Conservation (phyloP, 2,797 vertebrate genomes). For the Myotis findleyi region DNA sequence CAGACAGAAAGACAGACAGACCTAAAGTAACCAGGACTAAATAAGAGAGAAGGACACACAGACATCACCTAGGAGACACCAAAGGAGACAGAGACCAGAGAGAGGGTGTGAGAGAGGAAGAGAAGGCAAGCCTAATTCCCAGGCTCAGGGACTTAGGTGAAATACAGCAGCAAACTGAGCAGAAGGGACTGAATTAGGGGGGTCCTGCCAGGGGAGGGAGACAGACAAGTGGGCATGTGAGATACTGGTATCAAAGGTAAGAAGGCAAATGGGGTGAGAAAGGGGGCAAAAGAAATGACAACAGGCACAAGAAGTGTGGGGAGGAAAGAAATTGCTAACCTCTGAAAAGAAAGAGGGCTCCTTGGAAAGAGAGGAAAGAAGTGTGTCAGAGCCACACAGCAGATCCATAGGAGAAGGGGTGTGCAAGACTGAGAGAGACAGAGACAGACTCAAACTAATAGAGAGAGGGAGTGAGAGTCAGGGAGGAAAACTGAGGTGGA, state of each 20-base stretch:
- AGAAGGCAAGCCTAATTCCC: neutral
- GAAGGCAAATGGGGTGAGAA: neutral
- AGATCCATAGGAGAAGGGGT: neutral
- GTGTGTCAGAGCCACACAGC: neutral
- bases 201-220: neutral
- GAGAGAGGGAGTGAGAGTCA: neutral
- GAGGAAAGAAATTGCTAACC: neutral
- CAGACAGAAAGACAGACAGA: neutral
- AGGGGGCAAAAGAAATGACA: neutral
- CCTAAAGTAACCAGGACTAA: neutral
- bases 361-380: neutral
- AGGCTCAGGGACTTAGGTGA: neutral
- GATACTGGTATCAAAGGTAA: neutral
- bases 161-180: neutral
- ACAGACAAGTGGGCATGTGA: neutral
- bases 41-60: neutral
- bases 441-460: neutral
- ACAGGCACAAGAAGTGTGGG: neutral
- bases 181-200: neutral
- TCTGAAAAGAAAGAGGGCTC: neutral
- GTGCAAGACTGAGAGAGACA: neutral
- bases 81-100: neutral
- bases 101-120: neutral
- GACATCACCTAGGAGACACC: neutral
- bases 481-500: constrained; percentile 27